Base-by-base conservation (phyloP, 2,113 vertebrate genomes). In the Cromileptes altivelis region DNA sequence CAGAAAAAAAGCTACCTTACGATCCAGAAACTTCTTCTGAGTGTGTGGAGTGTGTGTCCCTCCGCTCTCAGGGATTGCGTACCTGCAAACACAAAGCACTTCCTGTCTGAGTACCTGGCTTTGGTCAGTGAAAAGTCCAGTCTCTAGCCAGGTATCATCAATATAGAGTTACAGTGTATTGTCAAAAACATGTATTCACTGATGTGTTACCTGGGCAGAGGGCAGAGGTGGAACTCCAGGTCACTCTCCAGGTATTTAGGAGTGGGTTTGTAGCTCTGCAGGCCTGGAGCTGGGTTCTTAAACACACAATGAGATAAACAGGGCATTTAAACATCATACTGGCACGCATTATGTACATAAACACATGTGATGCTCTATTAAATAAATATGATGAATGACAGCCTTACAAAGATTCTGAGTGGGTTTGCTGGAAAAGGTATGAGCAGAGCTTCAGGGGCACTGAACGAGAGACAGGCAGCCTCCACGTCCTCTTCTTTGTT, bases 331-430 rank as follows among this genome's bases (percentile, higher is more conserved):
- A 52, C 58, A 76, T 9, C 17, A 15, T 12, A 55, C 13, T 12
- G 17, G 40, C n/a, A 19, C 19, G 2, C 9, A 27, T 40, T 1
- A n/a, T 6, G 60, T 70, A 23, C 75, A 21, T n/a, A 27, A 30
- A 50, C 61, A 57, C 33, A n/a, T 0, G 4, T 15, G 5, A 21
- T 0, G 3, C 11, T 45, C 42, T 45, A 45, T 45, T 45, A 2
- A 15, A 15, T 10, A 55, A n/a, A 21, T 27, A 21, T 33, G 47
- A 21, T 6, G 2, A 55, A 56, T 25, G 25, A 4, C 6, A 21
- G 15, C 94, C 97, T 96, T 94, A 99, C 98, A 93, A 99, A 99
- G 85, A 99, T 94, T 53, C 96, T 92, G 53, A 98, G 95, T 0
- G 97, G 96, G 70, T 96, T 94, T 45, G 91, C 86, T 73, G 63